Evolutionary conservation across 2,113 vertebrate genomes (phyloP), one percentile per base, ranked within the genome.

Genomic region (Perognathus longimembris): DNA sequence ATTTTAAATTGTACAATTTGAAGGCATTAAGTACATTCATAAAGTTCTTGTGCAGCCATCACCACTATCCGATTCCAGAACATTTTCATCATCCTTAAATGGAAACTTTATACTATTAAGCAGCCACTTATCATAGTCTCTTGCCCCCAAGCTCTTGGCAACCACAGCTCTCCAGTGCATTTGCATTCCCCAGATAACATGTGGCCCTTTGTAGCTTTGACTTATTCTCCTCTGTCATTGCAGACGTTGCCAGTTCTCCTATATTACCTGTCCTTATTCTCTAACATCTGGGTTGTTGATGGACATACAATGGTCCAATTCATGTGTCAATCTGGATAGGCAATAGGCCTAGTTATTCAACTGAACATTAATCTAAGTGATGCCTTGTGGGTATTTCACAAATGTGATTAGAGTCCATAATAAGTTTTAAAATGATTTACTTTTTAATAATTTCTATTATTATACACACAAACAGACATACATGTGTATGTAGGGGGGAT

Each of bases 391-490:
- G 86, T 32, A 63, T 66, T 90, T 57, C 45, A 6, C 70, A 70
- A 32, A 69, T 85, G 38, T 90, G 14, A 91, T 83, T 87, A 45
- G 69, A 87, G 36, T 42, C 57, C 28, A 84, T 21, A 50, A 76
- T 78, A 34, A 45, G 20, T 36, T 61, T 3, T 59, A 79, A 84
- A 79, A 61, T 61, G 21, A 24, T 54, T 54, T 54, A 15, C 15
- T 54, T 54, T 54, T 54, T 54, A 4, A 14, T 12, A 18, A 15
- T 54, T 54, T 54, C 50, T 54, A 2, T 54, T 54, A 54, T 54
- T 4, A 5, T 54, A 18, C 14, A 15, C 50, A 54, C 50, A 12
- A 7, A 45, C 45, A 45, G 6, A 45, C 45, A n/a, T n/a, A n/a
- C 12, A 45, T 45, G 45, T 54, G 50, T 54, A 14, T 12, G 50